Evolutionary conservation across 2,888 invertebrate species (phyloP).

Genomic region (Epinotia nisella): DNA sequence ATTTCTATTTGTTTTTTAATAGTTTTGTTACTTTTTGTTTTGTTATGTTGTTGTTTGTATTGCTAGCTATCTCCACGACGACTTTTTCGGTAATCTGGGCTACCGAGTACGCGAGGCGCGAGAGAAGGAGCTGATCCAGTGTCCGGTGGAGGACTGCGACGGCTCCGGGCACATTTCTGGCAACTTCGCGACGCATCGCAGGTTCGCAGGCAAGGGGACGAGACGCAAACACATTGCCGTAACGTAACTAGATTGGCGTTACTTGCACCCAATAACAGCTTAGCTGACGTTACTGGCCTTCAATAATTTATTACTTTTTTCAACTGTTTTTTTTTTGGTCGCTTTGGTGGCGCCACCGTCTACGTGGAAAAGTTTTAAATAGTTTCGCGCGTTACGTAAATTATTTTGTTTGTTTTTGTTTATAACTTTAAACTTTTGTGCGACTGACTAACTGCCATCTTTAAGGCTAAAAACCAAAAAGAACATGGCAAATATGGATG

Average conservation of each 20-base stretch:
- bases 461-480: background rate
- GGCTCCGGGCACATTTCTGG: constrained; percentile 95
- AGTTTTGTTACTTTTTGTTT: constrained; percentile 49
- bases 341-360: constrained; percentile 26
- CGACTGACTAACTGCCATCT: background rate
- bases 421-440: constrained; percentile 6
- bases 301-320: constrained; percentile 73
- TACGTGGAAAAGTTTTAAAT: constrained; percentile 20
- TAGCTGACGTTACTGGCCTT: constrained; percentile 85
- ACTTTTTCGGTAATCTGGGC: constrained; percentile 73
- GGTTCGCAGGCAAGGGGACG: constrained; percentile 91
- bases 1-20: constrained; percentile 49
- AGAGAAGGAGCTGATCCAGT: constrained; percentile 89
- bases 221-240: constrained; percentile 61
- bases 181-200: constrained; percentile 95
- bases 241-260: constrained; percentile 86
- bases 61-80: constrained; percentile 72
- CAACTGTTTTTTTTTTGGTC: constrained; percentile 13
- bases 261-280: constrained; percentile 87
- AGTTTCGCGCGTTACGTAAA: constrained; percentile 27
- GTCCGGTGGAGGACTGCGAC: constrained; percentile 92
- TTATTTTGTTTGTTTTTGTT: constrained; percentile 7
- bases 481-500: background rate
- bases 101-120: constrained; percentile 86
- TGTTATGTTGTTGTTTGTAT: constrained; percentile 53